Percentiles rank a stretch among this genome's conserved stretches.
phyloP scores from a whole-genome alignment of 2,797 vertebrate species.

The Apogon talboti region DNA sequence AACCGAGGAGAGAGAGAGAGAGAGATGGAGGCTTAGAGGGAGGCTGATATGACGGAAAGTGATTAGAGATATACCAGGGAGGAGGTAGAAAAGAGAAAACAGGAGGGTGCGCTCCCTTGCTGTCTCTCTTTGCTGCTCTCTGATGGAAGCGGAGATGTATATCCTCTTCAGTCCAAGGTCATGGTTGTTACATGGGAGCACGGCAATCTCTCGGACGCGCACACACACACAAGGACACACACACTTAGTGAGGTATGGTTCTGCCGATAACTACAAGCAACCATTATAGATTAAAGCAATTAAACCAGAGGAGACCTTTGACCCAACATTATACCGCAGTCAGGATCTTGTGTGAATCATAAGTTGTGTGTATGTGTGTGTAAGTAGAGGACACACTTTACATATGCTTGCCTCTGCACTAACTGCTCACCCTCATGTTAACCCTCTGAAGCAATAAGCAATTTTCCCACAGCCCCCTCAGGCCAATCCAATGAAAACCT shows the following conservation, averaged over 20 bases:
- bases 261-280: slow-evolving; percentile 79
- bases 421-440: slow-evolving; percentile 63
- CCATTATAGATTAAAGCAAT: slow-evolving; percentile 83
- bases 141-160: slow-evolving; percentile 74
- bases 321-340: slow-evolving; percentile 71
- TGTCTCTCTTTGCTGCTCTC: slow-evolving; percentile 46
- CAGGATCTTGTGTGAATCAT: slow-evolving; percentile 71
- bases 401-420: slow-evolving; percentile 74
- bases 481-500: slow-evolving; percentile 53
- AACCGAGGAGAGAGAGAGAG: slow-evolving; percentile 23
- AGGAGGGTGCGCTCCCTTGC: slow-evolving; percentile 41
- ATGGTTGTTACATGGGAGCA: slow-evolving; percentile 74
- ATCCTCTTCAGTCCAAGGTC: slow-evolving; percentile 80
- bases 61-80: slow-evolving; percentile 28
- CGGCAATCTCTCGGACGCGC: slow-evolving; percentile 64
- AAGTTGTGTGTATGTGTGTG: slow-evolving; percentile 15
- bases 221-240: slow-evolving; percentile 29
- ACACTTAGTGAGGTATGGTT: slow-evolving; percentile 70
- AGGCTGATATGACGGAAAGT: slow-evolving; percentile 37
- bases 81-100: slow-evolving; percentile 44
- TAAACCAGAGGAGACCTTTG: slow-evolving; percentile 79
- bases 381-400: slow-evolving; percentile 53
- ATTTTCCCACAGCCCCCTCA: slow-evolving; percentile 7
- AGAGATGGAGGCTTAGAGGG: slow-evolving; percentile 33
- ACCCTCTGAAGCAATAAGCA: slow-evolving; percentile 62